Evolutionary conservation across 2,113 vertebrate species (phyloP), one percentile per base, ranked within the genome.

Genomic region (Salvelinus alpinus): DNA sequence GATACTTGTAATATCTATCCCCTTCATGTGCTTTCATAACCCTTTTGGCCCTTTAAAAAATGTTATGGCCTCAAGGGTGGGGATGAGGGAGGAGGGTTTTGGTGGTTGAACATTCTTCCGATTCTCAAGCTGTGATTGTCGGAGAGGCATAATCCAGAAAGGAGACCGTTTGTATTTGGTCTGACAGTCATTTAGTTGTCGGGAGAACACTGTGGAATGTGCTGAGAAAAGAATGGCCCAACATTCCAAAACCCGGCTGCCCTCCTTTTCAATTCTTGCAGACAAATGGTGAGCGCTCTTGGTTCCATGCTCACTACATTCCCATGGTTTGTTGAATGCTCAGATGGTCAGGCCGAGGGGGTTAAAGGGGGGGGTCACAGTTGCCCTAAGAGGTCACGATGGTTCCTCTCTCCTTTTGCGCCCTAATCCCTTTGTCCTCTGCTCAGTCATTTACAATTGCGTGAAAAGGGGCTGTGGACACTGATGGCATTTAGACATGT

Each of bases 171-270:
- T 89, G 83, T 88, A 54, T 82, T 72, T 48, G 22, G 81, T 62
- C 69, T 89, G 83, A 85, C 81, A 82, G 38, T 44, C 84, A 11
- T 74, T 80, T 88, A 71, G 82, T 87, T 89, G 88, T 88, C 44
- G 44, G 70, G 12, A 87, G 82, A 71, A 83, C n/a, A 4, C 81
- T 1, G 74, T 77, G 88, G 91, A 92, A 94, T 92, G 90, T 90
- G 90, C 64, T 4, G 78, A 83, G 84, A 88, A 90, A 88, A 84
- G 85, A 86, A 76, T 89, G 91, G 91, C 90, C 93, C 84, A 54
- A 38, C 81, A 88, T 91, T 91, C 89, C 92, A 22, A 82, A 86
- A 80, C 83, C 79, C 77, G 79, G 78, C 74, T 71, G 31, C 7
- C 84, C 85, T 85, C 84, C 88, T 86, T 89, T 81, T 91, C 84